Evolutionary conservation across 2,888 invertebrate species (phyloP), one percentile per base, ranked within the genome.

Genomic region (Eumacrocentrus americanus): DNA sequence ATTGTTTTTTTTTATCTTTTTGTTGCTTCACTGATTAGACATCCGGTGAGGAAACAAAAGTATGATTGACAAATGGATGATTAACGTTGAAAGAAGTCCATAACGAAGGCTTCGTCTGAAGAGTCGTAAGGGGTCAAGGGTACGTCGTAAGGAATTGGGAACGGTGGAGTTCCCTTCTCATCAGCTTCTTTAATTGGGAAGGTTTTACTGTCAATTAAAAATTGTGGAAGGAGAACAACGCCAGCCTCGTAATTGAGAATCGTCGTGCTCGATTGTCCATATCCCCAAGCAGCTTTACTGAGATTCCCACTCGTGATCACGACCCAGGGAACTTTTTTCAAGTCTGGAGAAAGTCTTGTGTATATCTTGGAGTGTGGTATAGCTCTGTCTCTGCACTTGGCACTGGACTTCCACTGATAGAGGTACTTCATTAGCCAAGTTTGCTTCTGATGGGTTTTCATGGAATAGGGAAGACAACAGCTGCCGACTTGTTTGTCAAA

Each of bases 321-420:
- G 78, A 92, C 94, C 89, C 90, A 98, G 0, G 93, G 89, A 2
- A 91, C 84, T 67, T 83, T 81, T n/a, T 81, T 82, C 60, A 82
- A 78, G 74, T 90, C 88, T 0, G 89, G 88, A 0, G 91, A 91
- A 2, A 89, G 81, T 7, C 97, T 85, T 0, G 89, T 87, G 78
- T 97, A 98, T 0, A 90, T 88, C 81, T 99, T 99, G 37, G 98
- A 94, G 76, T 99, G 98, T 0, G 99, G 99, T 88, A 95, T 92
- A 0, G 96, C 95, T 58, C 86, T 81, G 48, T 89, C 87, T n/a
- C 98, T 84, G 11, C 85, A 81, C 0, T 87, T 85, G 0, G 82
- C 78, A 2, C 87, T 87, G 0, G 93, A 89, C 72, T 87, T 89
- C 98, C 98, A 98, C 70, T 92, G 90, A 37, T 90, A 88, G 51